Base-by-base conservation (phyloP, 1,140 invertebrate genomes). In the Trichonephila clavata region DNA sequence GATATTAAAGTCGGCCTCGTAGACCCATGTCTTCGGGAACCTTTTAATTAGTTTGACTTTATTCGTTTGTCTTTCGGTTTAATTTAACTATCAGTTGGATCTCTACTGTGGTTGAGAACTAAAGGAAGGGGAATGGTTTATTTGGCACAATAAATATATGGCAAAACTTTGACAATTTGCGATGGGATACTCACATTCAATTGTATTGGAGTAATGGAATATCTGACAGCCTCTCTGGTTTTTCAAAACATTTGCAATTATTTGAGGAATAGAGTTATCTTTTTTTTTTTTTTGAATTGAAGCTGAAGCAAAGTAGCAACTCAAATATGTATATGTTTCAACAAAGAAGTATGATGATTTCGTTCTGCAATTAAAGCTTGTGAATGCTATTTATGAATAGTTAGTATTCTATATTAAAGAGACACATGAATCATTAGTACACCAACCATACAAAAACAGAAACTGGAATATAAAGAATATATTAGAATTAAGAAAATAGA, bases 51-150 rank as follows among this genome's bases (percentile, higher is more conserved):
- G 81, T 84, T 84, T 50, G 81, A 84, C 81, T 84, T 84, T 50
- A 84, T 84, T 84, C 81, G 81, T 84, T 84, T 84, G 81, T 84
- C 81, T 84, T 84, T 84, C 81, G 57, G 81, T 84, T 84, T 84
- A 84, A 59, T 84, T 84, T 84, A 84, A 84, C 81, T 84, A 84
- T 84, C 39, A 84, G n/a, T 50, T 84, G 68, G n/a, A 71, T 71
- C 27, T 59, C 50, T 16, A 59, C 43, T 84, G 50, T 16, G 81
- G 81, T 84, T 57, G 43, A n/a, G 81, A 71, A 27, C 24, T 71
- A 21, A 21, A 63, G n/a, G 68, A 27, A 24, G 24, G 68, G 68
- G 68, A 71, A 71, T 71, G 24, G 24, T 71, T 71, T 71, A 71
- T 71, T 24, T 27, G 24, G 14, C 68, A 71, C 68, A 71, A 71